Base-by-base conservation (phyloP, 2,888 invertebrate species). In the Lasioglossum lativentre region DNA sequence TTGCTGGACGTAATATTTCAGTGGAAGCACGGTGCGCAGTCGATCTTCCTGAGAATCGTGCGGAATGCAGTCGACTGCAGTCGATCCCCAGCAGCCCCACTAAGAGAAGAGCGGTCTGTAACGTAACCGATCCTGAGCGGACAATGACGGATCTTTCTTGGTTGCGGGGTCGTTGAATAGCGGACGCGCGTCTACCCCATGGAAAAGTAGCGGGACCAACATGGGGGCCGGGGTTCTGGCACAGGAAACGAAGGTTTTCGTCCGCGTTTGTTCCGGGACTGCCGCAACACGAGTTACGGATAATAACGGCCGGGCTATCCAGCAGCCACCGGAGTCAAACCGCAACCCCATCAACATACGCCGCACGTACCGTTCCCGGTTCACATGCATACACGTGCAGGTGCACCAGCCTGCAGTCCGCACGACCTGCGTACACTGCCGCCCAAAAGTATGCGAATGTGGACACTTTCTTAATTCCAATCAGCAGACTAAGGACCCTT, bases 231-330 rank as follows among this genome's bases (percentile, higher is more conserved):
- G 68, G 66, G 23, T 52, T 59, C 59, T 59, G 34, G 68, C 74
- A 14, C 76, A 79, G 86, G 86, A 86, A 86, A 81, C 82, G 86
- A 83, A 91, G 91, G 88, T 91, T 93, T 92, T 87, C 89, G 85
- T 86, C 52, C 90, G 90, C 92, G 91, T 93, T 93, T 92, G 93
- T 91, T 92, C 92, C 90, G 90, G 83, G 82, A 84, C 86, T 86
- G 90, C 92, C 93, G 89, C 93, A 93, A 93, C 93, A 92, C 91
- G 91, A 91, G 91, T 91, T 90, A 91, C 90, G 91, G 91, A 93
- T 93, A 93, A 93, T 93, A 93, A 93, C 91, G 91, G 66, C 91
- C 88, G 91, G 91, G 92, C 92, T 92, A 93, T 92, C 92, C 90
- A 87, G 85, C 87, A 90, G 91, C 86, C 89, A 89, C 91, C 90